These are phyloP conservation scores for Sarcophaga carnaria DNA, from an alignment of 2,888 invertebrate genomes.

Conservation along the genomic window DNA sequence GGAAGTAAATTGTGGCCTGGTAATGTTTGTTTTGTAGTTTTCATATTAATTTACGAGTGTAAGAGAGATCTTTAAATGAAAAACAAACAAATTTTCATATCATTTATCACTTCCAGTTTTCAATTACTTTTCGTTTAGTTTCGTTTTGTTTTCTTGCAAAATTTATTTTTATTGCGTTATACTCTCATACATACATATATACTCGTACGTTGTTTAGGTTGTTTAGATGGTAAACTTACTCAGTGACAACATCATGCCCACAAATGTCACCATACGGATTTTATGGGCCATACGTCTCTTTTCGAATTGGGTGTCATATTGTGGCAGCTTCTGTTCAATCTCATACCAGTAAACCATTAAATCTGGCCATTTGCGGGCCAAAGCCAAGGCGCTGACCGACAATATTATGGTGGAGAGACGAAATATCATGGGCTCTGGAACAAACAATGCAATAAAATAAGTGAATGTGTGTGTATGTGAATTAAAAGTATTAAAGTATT, in stretches of 20 bases:
- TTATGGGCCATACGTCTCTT: constrained; percentile 78
- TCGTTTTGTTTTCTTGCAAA: too few relatives aligned
- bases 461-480: constrained; percentile 5
- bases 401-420: constrained; percentile 75
- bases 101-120: constrained; percentile 35
- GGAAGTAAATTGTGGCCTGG: too few relatives aligned
- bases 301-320: constrained; percentile 75
- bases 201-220: too few relatives aligned
- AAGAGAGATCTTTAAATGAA: too few relatives aligned
- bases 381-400: constrained; percentile 79
- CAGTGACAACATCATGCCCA: constrained; percentile 82
- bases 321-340: constrained; percentile 82
- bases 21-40: constrained; percentile 17
- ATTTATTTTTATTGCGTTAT: too few relatives aligned
- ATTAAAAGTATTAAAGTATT: background rate
- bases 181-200: too few relatives aligned
- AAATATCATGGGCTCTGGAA: constrained; percentile 78
- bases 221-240: constrained; percentile 75
- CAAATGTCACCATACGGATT: constrained; percentile 82
- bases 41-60: constrained; percentile 32
- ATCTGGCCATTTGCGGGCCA: constrained; percentile 83
- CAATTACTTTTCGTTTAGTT: background rate
- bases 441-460: constrained; percentile 7
- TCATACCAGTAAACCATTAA: constrained; percentile 82
- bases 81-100: constrained; percentile 20